A percentile compares a stretch with the other conserved stretches of the same genome.
phyloP scores from a whole-genome alignment of 2,888 invertebrate genomes.

The Plebejus melissa region DNA sequence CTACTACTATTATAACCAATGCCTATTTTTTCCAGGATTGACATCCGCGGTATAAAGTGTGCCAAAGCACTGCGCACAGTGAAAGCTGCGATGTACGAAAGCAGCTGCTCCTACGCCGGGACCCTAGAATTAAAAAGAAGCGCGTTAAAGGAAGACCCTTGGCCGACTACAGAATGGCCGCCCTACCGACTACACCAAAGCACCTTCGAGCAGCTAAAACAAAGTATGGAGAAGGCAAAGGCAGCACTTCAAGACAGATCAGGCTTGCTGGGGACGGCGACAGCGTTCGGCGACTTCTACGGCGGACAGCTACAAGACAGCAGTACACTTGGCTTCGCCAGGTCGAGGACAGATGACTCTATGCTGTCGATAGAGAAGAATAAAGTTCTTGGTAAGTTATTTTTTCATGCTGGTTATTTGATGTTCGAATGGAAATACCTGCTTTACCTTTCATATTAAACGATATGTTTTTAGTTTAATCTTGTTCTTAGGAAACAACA shows the following conservation, averaged over 20 bases:
- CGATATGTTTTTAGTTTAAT: not conserved
- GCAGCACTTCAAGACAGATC: slow-evolving; percentile 88
- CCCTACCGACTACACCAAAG: slow-evolving; percentile 90
- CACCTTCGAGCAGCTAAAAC: slow-evolving; percentile 93
- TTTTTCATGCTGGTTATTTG: not conserved
- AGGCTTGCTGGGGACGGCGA: slow-evolving; percentile 83
- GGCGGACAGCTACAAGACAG: slow-evolving; percentile 73
- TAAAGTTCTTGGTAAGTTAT: slow-evolving; percentile 63
- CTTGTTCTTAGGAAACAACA: too few relatives aligned
- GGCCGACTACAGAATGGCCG: slow-evolving; percentile 84
- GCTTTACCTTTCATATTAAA: not conserved
- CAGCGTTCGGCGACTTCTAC: slow-evolving; percentile 85
- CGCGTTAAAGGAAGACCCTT: slow-evolving; percentile 77
- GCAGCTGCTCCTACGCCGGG: slow-evolving; percentile 94
- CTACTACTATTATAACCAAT: too few relatives aligned
- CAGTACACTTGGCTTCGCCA: slow-evolving; percentile 59
- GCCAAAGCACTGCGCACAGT: slow-evolving; percentile 62
- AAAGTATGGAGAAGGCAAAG: slow-evolving; percentile 94
- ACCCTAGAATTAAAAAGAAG: slow-evolving; percentile 88
- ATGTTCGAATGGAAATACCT: not conserved
- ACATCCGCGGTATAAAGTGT: slow-evolving; percentile 66
- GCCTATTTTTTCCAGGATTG: slow-evolving; percentile 51
- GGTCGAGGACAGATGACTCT: slow-evolving; percentile 64
- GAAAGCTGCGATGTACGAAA: slow-evolving; percentile 90
- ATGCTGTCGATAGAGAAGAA: slow-evolving; percentile 70